phyloP scores from a whole-genome alignment of 2,888 invertebrate species.

The Cantharis rustica region DNA sequence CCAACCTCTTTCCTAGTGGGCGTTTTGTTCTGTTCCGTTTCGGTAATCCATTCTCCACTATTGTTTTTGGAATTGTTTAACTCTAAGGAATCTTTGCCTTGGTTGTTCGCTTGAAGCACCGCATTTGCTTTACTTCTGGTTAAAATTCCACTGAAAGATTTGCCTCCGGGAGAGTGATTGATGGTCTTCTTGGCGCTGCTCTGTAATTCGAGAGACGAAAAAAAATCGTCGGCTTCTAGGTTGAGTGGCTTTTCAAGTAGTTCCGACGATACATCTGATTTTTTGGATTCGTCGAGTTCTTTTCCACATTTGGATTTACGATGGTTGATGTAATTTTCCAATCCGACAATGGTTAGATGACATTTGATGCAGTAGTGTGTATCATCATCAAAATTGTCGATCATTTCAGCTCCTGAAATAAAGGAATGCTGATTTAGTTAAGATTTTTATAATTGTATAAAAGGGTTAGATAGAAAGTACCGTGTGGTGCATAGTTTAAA shows the following conservation, averaged over 20 bases:
- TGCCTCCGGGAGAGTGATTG: conserved; percentile 57
- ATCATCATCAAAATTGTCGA: conserved; percentile 77
- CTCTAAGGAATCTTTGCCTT: conserved; percentile 34
- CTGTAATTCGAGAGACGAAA: conserved; percentile 79
- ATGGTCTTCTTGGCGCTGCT: conserved; percentile 66
- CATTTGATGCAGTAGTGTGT: conserved; percentile 89
- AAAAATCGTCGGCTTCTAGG: conserved; percentile 83
- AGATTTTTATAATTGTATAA: too few relatives aligned
- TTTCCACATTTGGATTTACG: conserved; percentile 73
- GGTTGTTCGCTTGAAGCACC: conserved; percentile 45
- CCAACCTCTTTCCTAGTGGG: conserved; percentile 46
- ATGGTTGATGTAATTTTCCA: conserved; percentile 86
- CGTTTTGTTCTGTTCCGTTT: conserved; percentile 58
- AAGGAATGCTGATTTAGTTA: not conserved
- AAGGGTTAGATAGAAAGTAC: too few relatives aligned
- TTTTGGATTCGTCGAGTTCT: conserved; percentile 27
- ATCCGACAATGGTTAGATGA: conserved; percentile 77
- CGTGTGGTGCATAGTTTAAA: too few relatives aligned
- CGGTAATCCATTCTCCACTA: conserved; percentile 67
- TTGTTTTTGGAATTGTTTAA: conserved; percentile 51
- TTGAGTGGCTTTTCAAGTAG: conserved; percentile 61
- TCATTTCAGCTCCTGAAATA: conserved; percentile 53
- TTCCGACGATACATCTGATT: conserved; percentile 48
- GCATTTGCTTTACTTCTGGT: conserved; percentile 57
- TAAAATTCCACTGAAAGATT: conserved; percentile 51